phyloP scores from a whole-genome alignment of 2,113 vertebrate genomes.

The Aphelocoma coerulescens region DNA sequence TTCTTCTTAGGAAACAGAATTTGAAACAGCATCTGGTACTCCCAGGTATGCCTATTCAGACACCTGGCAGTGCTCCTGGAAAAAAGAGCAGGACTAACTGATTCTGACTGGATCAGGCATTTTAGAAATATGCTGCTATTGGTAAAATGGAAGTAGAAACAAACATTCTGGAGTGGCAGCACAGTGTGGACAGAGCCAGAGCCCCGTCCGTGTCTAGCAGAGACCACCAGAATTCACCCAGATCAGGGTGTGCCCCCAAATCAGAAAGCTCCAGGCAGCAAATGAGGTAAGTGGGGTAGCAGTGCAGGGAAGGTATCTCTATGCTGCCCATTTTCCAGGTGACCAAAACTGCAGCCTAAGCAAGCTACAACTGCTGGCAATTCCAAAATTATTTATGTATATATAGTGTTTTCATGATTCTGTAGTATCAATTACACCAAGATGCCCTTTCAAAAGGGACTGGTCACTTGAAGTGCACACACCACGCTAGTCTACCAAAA shows the following conservation, averaged over 20 bases:
- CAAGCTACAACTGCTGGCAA: background rate
- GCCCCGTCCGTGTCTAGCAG: background rate
- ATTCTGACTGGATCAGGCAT: background rate
- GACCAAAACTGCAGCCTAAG: background rate
- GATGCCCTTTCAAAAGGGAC: background rate
- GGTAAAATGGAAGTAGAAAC: background rate
- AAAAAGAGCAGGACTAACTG: background rate
- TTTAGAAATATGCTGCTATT: background rate
- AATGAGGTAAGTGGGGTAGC: background rate
- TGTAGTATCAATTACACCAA: background rate
- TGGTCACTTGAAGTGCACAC: fast-evolving
- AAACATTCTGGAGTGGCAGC: background rate
- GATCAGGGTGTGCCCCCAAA: background rate
- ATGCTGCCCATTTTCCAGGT: background rate
- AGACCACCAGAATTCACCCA: background rate
- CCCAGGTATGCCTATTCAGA: background rate
- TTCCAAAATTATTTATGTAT: background rate
- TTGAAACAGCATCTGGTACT: background rate
- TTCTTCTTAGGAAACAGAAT: background rate
- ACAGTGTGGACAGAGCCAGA: background rate
- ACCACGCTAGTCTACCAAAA: background rate
- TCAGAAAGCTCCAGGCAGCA: background rate
- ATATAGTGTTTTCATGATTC: background rate
- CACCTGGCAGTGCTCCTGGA: background rate
- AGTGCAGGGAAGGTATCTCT: background rate